These are phyloP conservation scores for Noctuana brunneofusca DNA, from an alignment of 2,888 invertebrate species.

Conservation along the genomic window DNA sequence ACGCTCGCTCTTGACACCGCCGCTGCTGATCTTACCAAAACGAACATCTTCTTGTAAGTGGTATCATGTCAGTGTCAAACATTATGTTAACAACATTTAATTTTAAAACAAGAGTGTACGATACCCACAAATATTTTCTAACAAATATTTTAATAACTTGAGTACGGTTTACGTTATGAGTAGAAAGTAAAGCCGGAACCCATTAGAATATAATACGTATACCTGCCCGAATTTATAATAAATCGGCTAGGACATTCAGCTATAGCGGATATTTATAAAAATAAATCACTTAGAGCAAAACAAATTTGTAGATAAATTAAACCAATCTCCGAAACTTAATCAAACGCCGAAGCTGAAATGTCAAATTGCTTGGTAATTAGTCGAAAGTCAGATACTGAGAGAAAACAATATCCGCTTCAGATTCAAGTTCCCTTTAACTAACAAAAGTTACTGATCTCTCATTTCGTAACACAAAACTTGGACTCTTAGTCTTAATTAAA, in stretches of 20 bases:
- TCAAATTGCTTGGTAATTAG: slow-evolving; percentile 19
- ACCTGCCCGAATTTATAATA: no score
- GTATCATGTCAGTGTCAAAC: slow-evolving; percentile 6
- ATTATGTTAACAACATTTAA: slow-evolving; percentile 5
- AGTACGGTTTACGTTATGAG: background rate
- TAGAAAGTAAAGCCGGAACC: background rate
- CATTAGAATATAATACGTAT: no score
- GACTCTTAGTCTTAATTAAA: slow-evolving; percentile 14
- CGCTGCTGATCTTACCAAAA: slow-evolving; percentile 3
- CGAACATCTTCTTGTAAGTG: slow-evolving; percentile 16
- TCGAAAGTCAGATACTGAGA: background rate
- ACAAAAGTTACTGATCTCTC: slow-evolving; percentile 16
- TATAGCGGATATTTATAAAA: slow-evolving; percentile 1
- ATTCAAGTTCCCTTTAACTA: slow-evolving; percentile 12
- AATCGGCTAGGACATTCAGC: no score
- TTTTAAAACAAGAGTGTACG: no score
- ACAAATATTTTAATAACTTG: no score
- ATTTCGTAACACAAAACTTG: slow-evolving; percentile 7
- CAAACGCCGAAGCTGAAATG: slow-evolving; percentile 2
- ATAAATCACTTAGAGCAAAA: slow-evolving; percentile 6
- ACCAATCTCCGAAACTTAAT: slow-evolving; percentile 20
- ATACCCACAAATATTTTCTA: no score
- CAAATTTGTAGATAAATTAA: slow-evolving; percentile 7
- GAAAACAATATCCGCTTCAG: slow-evolving; percentile 16
- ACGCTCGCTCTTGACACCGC: slow-evolving; percentile 30